Conservation (phyloP, 1,140 invertebrate species). For the Ylistrum balloti region DNA sequence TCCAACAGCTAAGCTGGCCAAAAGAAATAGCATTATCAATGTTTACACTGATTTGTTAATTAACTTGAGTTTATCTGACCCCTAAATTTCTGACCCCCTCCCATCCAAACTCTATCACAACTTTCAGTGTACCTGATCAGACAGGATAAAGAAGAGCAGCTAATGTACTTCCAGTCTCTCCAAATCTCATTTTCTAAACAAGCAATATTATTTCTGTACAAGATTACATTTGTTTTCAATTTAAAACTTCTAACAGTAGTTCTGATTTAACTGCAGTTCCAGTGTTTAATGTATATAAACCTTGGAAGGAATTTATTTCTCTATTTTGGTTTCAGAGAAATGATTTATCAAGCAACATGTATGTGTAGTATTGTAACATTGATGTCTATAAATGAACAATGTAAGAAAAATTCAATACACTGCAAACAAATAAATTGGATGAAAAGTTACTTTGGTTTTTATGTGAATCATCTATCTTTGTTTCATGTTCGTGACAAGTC, state of each 20-base stretch:
- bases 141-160: too few species aligned
- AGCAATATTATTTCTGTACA: too few species aligned
- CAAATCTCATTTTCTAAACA: too few species aligned
- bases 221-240: too few species aligned
- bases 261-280: too few species aligned
- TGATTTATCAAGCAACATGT: too few species aligned
- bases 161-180: too few species aligned
- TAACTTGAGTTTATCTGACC: neutral
- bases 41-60: constrained; percentile 27
- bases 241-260: too few species aligned
- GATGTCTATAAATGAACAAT: neutral
- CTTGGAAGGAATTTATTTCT: neutral
- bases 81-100: neutral
- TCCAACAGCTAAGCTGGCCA: constrained; percentile 31
- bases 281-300: too few species aligned
- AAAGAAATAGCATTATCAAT: constrained; percentile 14
- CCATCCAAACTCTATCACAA: neutral
- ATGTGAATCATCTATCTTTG: neutral
- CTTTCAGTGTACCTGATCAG: too few species aligned
- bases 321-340: neutral
- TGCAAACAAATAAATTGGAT: neutral
- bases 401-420: neutral
- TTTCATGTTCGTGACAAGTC: neutral
- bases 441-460: neutral
- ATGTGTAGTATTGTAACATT: neutral